Conservation (phyloP, 2,888 invertebrate species). For the Drosophila aldrichi region DNA sequence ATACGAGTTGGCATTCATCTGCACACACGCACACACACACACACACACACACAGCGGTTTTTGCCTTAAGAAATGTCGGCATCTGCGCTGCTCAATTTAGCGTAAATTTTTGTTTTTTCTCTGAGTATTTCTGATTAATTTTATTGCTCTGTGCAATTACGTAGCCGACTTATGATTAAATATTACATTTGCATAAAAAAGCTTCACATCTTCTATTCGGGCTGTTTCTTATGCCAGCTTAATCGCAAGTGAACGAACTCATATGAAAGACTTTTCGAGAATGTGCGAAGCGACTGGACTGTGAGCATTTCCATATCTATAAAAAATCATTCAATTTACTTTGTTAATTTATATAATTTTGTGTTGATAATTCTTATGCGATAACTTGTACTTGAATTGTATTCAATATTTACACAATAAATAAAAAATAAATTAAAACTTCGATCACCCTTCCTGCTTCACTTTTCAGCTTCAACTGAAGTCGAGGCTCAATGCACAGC, state of each 20-base stretch:
- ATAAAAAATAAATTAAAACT: no score
- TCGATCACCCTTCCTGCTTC: neutral
- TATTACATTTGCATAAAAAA: constrained; percentile 47
- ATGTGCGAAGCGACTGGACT: neutral
- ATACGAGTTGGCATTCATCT: constrained; percentile 17
- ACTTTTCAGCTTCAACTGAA: neutral
- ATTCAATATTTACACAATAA: no score
- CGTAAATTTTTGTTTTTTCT: constrained; percentile 56
- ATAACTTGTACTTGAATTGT: no score
- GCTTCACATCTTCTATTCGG: neutral
- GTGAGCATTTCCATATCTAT: neutral
- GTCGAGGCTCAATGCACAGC: no score
- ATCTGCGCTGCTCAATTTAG: constrained; percentile 69
- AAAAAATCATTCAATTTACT: neutral
- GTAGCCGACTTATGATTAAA: constrained; percentile 45
- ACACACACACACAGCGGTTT: neutral
- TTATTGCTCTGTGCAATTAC: constrained; percentile 66
- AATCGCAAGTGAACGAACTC: constrained; percentile 5
- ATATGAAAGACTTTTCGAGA: neutral
- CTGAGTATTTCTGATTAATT: constrained; percentile 65
- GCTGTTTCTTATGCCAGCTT: neutral
- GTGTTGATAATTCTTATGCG: neutral
- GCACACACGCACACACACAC: neutral
- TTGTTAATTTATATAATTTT: neutral
- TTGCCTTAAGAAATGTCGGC: constrained; percentile 38